A percentile compares a stretch with the other conserved stretches of the same genome.
Conservation (phyloP, 2,888 invertebrate genomes). For the Chaetoderma sp. region DNA sequence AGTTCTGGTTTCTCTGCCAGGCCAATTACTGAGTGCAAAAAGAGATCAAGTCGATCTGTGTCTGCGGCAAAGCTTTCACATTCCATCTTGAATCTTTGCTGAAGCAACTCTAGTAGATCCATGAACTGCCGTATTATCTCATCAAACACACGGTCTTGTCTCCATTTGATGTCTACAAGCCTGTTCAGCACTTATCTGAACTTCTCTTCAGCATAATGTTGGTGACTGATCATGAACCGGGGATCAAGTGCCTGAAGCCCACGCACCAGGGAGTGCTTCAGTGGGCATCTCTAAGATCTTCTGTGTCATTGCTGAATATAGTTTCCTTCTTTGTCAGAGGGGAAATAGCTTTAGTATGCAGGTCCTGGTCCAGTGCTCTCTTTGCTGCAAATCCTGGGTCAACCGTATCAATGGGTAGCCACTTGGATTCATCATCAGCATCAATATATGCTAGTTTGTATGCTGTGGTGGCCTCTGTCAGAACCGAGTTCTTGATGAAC, state of each 20-base stretch:
- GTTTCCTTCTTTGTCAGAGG: too few relatives aligned
- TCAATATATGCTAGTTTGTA: too few relatives aligned
- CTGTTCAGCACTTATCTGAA: too few relatives aligned
- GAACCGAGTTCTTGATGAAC: not conserved
- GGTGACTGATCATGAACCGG: not conserved
- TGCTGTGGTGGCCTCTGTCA: too few relatives aligned
- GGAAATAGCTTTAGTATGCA: not conserved
- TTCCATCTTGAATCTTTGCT: not conserved
- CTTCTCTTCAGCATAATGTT: too few relatives aligned
- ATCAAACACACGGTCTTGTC: too few relatives aligned
- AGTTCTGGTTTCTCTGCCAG: not conserved
- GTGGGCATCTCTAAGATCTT: conserved; percentile 23
- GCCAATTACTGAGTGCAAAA: conserved; percentile 7
- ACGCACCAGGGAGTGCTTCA: conserved; percentile 16
- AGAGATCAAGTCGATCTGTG: conserved; percentile 7
- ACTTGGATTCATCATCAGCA: not conserved
- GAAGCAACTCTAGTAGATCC: not conserved
- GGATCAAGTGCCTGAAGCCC: conserved; percentile 1
- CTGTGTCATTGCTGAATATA: too few relatives aligned
- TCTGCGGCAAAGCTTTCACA: too few relatives aligned
- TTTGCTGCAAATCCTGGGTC: conserved; percentile 2
- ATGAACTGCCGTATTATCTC: not conserved
- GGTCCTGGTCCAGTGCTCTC: not conserved
- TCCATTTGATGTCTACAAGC: too few relatives aligned
- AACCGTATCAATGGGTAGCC: not conserved